A percentile compares a stretch with the other conserved stretches of the same genome.
phyloP scores from a whole-genome alignment of 2,113 vertebrate genomes.

The Cottus gobio region DNA sequence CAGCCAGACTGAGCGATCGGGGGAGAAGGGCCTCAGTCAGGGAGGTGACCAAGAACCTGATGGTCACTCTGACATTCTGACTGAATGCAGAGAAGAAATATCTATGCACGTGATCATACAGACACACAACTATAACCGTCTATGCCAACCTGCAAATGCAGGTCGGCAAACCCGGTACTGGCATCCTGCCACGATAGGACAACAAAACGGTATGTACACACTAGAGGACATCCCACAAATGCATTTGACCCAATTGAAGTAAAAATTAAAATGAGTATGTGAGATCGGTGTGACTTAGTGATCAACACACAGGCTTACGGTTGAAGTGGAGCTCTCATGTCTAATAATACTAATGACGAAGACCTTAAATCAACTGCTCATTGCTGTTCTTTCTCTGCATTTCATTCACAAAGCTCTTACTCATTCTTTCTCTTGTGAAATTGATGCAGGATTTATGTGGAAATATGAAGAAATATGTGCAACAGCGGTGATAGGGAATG shows the following conservation, averaged over 20 bases:
- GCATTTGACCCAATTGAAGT: background rate
- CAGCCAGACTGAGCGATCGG: too few species aligned
- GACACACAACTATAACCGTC: background rate
- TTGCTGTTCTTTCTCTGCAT: background rate
- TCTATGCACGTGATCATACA: background rate
- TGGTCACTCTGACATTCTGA: too few species aligned
- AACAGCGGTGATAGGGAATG: background rate
- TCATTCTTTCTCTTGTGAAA: background rate
- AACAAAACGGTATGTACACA: background rate
- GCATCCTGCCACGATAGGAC: background rate
- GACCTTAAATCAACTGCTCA: background rate
- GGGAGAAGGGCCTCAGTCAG: too few species aligned
- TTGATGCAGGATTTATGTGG: background rate
- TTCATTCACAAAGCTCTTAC: background rate
- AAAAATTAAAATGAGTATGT: background rate
- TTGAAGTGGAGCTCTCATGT: conserved; percentile 5
- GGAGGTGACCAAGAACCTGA: too few species aligned
- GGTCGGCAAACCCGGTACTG: background rate
- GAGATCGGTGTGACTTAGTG: background rate
- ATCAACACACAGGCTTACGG: background rate
- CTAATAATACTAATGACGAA: conserved; percentile 3
- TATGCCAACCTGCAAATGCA: conserved; percentile 8
- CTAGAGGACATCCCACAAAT: background rate
- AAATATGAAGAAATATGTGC: background rate
- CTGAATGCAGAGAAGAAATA: conserved; percentile 5